phyloP scores from a whole-genome alignment of 1,140 invertebrate species.

The Zaprionus kolodkinae region DNA sequence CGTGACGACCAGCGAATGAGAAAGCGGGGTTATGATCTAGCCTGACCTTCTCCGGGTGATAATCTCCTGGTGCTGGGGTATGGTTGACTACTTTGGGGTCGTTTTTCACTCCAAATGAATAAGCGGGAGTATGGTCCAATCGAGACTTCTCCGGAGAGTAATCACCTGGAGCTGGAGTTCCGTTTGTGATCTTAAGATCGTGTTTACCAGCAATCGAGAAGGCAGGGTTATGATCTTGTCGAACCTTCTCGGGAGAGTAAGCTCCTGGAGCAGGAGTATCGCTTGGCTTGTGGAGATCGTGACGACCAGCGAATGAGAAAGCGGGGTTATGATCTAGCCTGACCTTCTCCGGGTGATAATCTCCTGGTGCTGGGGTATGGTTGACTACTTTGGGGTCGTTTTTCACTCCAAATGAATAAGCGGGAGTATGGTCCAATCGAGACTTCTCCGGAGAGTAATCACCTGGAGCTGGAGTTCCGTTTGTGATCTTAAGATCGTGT shows the following conservation, averaged over 20 bases:
- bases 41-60: constrained; percentile 87
- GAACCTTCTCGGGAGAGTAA: constrained; percentile 87
- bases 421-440: constrained; percentile 85
- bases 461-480: constrained; percentile 90
- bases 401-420: constrained; percentile 86
- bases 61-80: constrained; percentile 87
- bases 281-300: constrained; percentile 85
- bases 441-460: constrained; percentile 90
- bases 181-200: constrained; percentile 87
- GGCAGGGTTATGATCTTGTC: constrained; percentile 84
- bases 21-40: constrained; percentile 85
- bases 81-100: constrained; percentile 85
- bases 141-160: constrained; percentile 88
- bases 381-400: constrained; percentile 84
- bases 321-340: constrained; percentile 86
- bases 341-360: constrained; percentile 86
- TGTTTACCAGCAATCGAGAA: constrained; percentile 85
- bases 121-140: constrained; percentile 86
- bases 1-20: constrained; percentile 86
- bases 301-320: constrained; percentile 85
- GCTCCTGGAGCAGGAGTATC: constrained; percentile 85
- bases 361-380: constrained; percentile 88
- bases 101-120: constrained; percentile 86
- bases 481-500: constrained; percentile 86
- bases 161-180: constrained; percentile 88